Evolutionary conservation across 2,888 invertebrate species (phyloP), one percentile per base, ranked within the genome.

Genomic region (Drosophila quinaria): DNA sequence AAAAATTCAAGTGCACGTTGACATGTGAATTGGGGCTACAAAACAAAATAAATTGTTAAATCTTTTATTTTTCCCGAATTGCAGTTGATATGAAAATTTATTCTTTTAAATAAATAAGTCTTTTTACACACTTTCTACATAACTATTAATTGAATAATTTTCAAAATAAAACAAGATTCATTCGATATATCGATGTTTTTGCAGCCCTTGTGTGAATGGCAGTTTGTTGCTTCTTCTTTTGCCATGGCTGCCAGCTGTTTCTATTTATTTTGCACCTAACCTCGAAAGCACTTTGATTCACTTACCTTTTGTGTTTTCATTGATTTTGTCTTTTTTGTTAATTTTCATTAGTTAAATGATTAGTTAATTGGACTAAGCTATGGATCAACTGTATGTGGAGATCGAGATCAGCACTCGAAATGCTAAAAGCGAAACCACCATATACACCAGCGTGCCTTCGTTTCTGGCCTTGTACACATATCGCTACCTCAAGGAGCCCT

Each of bases 381-480:
- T 92, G 91, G 91, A 91, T 85, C 89, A 92, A 81, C 74, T 92
- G 56, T 93, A 90, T 80, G 84, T 93, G 47, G 92, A 92, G 89
- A 90, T 92, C 49, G 89, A 90, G 76, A 85, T 92, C 19, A 86
- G 79, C 56, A 91, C 91, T 4, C 79, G 70, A 47, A 79, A 86
- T 70, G 80, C 79, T 5, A 64, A 58, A 19, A 64, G 64, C 31
- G 89, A 90, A 58, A 91, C 90, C 6, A 90, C 89, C 60, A 90
- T 93, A 42, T 90, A 89, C 41, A 94, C 93, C 46, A 93, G 95
- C 1, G 91, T 96, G 69, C 95, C 96, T 91, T 95, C 96, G 2
- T 93, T 95, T 60, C 92, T 96, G 59, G 94, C 94, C 22, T 93
- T 95, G 35, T 95, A 94, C 85, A 93, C 95, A 47, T 94, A 94